A percentile compares a stretch with the other conserved stretches of the same genome.
phyloP scores from a whole-genome alignment of 2,797 vertebrate genomes.

The Fratercula arctica region DNA sequence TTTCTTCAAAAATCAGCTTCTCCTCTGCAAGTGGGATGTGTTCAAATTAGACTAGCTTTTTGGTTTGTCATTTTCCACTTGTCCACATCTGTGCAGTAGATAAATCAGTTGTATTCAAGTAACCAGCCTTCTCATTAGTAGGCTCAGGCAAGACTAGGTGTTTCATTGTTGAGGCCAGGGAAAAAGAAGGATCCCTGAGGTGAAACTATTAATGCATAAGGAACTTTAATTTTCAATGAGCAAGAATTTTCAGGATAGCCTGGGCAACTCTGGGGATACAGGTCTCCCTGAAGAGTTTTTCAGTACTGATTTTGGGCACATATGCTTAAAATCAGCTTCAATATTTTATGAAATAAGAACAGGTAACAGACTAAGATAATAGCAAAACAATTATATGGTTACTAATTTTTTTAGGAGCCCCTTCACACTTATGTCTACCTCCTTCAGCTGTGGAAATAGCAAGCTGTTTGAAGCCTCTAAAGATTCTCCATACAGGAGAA shows the following conservation, averaged over 20 bases:
- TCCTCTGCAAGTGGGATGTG: background rate
- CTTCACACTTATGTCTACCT: background rate
- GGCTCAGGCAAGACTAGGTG: fast-evolving
- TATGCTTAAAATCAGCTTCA: background rate
- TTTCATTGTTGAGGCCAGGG: background rate
- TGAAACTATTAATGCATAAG: background rate
- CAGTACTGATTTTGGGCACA: background rate
- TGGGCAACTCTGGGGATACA: background rate
- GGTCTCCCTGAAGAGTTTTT: background rate
- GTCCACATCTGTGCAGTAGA: background rate
- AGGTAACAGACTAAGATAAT: background rate
- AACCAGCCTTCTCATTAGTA: background rate
- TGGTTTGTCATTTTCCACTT: background rate
- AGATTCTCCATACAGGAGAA: background rate
- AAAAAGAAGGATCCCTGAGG: background rate
- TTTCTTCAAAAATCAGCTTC: background rate
- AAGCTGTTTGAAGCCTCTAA: background rate
- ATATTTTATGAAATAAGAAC: background rate
- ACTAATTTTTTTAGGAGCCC: background rate
- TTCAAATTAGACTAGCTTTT: background rate
- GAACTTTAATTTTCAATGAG: background rate
- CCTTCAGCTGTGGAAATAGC: background rate
- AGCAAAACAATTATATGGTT: fast-evolving
- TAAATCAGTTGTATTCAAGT: background rate
- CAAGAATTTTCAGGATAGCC: background rate